Conservation (phyloP, 2,797 vertebrate genomes). For the Naso thynnoides region DNA sequence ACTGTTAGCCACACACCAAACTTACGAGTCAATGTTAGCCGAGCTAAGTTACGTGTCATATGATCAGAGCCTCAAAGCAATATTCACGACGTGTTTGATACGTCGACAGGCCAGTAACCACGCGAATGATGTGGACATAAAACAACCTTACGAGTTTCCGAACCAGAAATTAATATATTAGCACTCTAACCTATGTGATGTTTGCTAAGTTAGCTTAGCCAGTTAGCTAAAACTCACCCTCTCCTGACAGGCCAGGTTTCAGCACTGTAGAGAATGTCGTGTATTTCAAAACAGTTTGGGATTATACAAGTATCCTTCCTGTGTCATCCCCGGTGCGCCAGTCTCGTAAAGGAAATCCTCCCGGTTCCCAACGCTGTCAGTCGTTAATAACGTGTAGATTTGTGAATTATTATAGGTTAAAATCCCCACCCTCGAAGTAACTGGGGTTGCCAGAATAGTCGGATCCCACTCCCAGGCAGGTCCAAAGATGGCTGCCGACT, state of each 20-base stretch:
- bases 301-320: conserved; percentile 31
- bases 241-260: conserved; percentile 81
- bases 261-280: conserved; percentile 67
- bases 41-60: conserved; percentile 75
- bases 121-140: neutral
- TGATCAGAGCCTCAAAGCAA: conserved; percentile 17
- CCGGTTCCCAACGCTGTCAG: conserved; percentile 63
- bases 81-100: neutral
- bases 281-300: conserved; percentile 67
- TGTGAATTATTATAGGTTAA: conserved; percentile 56
- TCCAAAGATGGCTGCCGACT: conserved; percentile 88
- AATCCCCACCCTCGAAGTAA: conserved; percentile 85
- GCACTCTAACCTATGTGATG: conserved; percentile 55
- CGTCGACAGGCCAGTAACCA: neutral
- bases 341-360: conserved; percentile 9
- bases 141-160: neutral
- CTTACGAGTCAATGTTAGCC: conserved; percentile 57
- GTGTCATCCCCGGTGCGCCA: conserved; percentile 33
- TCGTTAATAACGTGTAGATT: conserved; percentile 42
- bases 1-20: conserved; percentile 67
- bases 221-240: conserved; percentile 83
- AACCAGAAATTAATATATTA: conserved; percentile 9
- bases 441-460: conserved; percentile 76
- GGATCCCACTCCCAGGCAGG: conserved; percentile 79
- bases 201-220: conserved; percentile 78